Conservation (phyloP, 2,113 vertebrate species). For the Albula goreensis region DNA sequence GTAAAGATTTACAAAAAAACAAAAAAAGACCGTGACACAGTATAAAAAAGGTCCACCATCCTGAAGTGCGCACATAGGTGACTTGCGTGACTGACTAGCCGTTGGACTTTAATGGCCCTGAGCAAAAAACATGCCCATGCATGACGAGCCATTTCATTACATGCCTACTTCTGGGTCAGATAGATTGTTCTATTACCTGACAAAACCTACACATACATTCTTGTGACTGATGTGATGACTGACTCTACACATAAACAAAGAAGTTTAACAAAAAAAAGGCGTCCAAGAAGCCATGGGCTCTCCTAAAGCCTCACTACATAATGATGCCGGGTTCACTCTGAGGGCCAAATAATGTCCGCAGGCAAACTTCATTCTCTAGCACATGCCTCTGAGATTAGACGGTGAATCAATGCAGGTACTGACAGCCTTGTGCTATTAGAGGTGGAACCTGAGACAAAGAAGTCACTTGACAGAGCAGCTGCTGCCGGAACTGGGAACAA, state of each 20-base stretch:
- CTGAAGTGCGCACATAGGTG: not conserved
- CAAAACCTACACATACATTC: not conserved
- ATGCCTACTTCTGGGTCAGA: not conserved
- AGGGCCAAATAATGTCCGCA: constrained; percentile 31
- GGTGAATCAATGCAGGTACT: constrained; percentile 59
- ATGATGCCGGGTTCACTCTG: constrained; percentile 55
- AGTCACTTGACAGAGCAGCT: constrained; percentile 36
- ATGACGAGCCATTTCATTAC: not conserved
- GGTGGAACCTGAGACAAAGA: constrained; percentile 48
- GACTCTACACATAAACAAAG: not conserved
- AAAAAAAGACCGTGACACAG: too few relatives aligned
- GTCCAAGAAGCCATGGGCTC: constrained; percentile 29
- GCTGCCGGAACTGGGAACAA: constrained; percentile 18
- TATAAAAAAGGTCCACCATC: too few relatives aligned
- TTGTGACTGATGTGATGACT: not conserved
- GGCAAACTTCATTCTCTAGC: constrained; percentile 37
- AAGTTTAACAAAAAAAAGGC: not conserved
- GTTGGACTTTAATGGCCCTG: not conserved
- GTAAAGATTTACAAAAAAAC: not conserved
- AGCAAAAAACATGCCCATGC: not conserved
- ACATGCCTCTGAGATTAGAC: constrained; percentile 63
- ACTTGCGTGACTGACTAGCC: not conserved
- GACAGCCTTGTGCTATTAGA: constrained; percentile 46
- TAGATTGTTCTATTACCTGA: not conserved
- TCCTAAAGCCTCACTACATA: constrained; percentile 41